phyloP scores from a whole-genome alignment of 35 echinoderm and acorn worm genomes.

The Acanthaster planci region DNA sequence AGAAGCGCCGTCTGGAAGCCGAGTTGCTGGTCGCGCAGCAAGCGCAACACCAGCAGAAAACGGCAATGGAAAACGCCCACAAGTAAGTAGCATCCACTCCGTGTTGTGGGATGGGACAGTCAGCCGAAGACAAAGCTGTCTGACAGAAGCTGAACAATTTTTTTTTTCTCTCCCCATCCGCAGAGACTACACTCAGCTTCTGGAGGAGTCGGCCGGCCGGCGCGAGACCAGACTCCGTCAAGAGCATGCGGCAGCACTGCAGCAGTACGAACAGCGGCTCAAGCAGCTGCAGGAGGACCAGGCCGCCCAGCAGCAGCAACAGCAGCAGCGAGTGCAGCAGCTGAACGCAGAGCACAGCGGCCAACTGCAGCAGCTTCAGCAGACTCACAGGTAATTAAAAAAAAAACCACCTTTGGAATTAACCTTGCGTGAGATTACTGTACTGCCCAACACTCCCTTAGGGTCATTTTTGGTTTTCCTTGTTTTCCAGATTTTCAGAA shows the following conservation, averaged over 20 bases:
- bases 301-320: conserved; percentile 35
- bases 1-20: conserved; percentile 6
- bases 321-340: conserved; percentile 59
- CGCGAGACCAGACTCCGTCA: conserved; percentile 42
- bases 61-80: conserved; percentile 27
- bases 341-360: conserved; percentile 47
- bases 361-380: conserved; percentile 66
- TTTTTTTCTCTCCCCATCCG: conserved; percentile 1
- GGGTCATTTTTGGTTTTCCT: no score
- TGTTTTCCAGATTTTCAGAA: no score
- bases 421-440: no score
- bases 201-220: conserved; percentile 59
- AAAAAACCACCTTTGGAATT: no score
- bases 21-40: conserved; percentile 22
- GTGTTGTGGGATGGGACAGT: no score
- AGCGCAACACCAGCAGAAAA: conserved; percentile 29
- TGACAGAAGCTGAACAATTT: not conserved
- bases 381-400: conserved; percentile 45
- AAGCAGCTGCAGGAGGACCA: conserved; percentile 47
- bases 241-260: conserved; percentile 31
- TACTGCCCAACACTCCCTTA: no score
- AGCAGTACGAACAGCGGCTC: conserved; percentile 57
- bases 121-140: not conserved
- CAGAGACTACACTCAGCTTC: conserved; percentile 52
- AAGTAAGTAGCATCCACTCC: conserved; percentile 1